A percentile compares a stretch with the other conserved stretches of the same genome.
Evolutionary conservation across 2,797 vertebrate species (phyloP).

Genomic region (Hyperoplus immaculatus): DNA sequence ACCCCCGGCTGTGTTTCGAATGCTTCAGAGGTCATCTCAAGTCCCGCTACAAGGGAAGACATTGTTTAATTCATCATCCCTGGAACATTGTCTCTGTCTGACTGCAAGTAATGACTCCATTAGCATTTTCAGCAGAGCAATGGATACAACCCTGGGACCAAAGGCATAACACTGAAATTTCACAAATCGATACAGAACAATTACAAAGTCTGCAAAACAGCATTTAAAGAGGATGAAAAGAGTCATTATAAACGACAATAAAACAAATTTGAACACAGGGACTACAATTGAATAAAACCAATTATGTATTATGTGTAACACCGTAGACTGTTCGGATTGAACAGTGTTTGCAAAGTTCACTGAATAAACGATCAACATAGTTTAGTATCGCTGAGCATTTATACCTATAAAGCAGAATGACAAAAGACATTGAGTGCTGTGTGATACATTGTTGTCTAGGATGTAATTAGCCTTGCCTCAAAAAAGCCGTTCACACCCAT

Average conservation of each 20-base stretch:
- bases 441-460: conserved; percentile 4
- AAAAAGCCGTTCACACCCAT: neutral
- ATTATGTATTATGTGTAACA: neutral
- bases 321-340: neutral
- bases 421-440: neutral
- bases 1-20: conserved; percentile 53
- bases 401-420: conserved; percentile 1
- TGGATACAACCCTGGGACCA: conserved; percentile 35
- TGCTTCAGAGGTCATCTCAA: conserved; percentile 48
- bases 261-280: neutral
- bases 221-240: conserved; percentile 14
- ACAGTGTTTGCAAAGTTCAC: neutral
- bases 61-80: conserved; percentile 68
- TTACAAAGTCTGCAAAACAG: conserved; percentile 35
- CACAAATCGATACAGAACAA: conserved; percentile 25
- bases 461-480: conserved; percentile 1
- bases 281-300: conserved; percentile 1
- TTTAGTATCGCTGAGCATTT: conserved; percentile 8
- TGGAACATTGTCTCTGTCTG: conserved; percentile 58
- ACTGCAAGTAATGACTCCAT: conserved; percentile 65
- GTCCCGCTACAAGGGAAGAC: conserved; percentile 45
- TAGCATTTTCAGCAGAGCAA: conserved; percentile 57
- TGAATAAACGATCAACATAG: conserved; percentile 1
- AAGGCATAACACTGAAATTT: conserved; percentile 37
- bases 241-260: conserved; percentile 9